A percentile compares a stretch with the other conserved stretches of the same genome.
phyloP scores from a whole-genome alignment of 2,888 invertebrate genomes.

The Plagodis pulveraria region DNA sequence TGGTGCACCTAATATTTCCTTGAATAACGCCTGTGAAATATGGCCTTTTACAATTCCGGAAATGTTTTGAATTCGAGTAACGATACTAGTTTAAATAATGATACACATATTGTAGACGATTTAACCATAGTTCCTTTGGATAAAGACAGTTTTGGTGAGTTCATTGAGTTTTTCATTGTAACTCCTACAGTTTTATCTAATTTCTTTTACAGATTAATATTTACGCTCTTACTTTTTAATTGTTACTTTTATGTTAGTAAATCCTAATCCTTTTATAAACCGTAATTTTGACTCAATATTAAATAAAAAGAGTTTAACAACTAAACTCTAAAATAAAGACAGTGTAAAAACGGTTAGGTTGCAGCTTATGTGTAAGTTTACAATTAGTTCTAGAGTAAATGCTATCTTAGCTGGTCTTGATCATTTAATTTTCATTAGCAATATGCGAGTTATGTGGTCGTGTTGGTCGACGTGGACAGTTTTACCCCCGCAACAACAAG shows the following conservation, averaged over 20 bases:
- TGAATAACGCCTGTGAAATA: conserved; percentile 57
- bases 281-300: too few relatives aligned
- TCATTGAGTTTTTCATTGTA: background rate
- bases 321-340: too few relatives aligned
- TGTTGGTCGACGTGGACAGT: conserved; percentile 70
- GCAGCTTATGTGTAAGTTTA: too few relatives aligned
- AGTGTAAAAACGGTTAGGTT: too few relatives aligned
- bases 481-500: conserved; percentile 71
- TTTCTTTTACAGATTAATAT: too few relatives aligned
- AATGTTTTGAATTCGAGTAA: conserved; percentile 55
- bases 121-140: conserved; percentile 94
- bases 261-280: too few relatives aligned
- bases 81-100: conserved; percentile 53
- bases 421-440: conserved; percentile 51
- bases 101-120: conserved; percentile 81
- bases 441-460: conserved; percentile 79
- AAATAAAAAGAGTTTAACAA: too few relatives aligned
- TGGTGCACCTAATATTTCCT: conserved; percentile 46
- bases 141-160: conserved; percentile 95
- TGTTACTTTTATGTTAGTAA: too few relatives aligned
- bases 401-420: background rate
- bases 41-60: conserved; percentile 70
- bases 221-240: too few relatives aligned
- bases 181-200: too few relatives aligned
- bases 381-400: background rate